These are phyloP conservation scores for Orius insidiosus DNA, from an alignment of 1,140 invertebrate species.

Conservation along the genomic window DNA sequence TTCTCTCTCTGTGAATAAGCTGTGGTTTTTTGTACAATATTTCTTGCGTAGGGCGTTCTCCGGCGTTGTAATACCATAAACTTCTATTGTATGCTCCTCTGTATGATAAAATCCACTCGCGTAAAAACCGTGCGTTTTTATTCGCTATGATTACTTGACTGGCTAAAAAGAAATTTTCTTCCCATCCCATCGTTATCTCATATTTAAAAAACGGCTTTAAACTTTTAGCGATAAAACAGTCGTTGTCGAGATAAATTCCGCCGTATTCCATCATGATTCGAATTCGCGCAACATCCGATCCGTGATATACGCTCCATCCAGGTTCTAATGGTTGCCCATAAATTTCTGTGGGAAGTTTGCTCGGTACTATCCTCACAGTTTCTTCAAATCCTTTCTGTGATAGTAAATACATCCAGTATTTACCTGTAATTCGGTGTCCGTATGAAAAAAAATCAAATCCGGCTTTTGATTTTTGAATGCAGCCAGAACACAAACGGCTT, in stretches of 20 bases:
- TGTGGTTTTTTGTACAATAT: conserved; percentile 19
- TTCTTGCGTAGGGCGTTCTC: conserved; percentile 20
- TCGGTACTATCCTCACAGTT: conserved; percentile 12
- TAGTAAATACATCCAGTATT: conserved; percentile 19
- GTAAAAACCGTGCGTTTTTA: conserved; percentile 22
- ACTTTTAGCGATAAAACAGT: conserved; percentile 17
- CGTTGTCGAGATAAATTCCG: conserved; percentile 21
- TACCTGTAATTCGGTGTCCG: conserved; percentile 18
- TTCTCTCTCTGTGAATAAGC: conserved; percentile 6
- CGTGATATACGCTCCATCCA: conserved; percentile 15
- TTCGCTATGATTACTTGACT: conserved; percentile 22
- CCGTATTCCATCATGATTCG: conserved; percentile 18
- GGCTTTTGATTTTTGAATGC: conserved; percentile 21
- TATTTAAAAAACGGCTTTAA: conserved; percentile 20
- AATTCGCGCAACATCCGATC: conserved; percentile 17
- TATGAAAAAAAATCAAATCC: conserved; percentile 20
- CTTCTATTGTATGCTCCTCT: conserved; percentile 17
- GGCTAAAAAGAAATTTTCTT: conserved; percentile 9
- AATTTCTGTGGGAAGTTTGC: conserved; percentile 19
- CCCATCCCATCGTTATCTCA: conserved; percentile 28
- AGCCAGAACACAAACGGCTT: conserved; percentile 18
- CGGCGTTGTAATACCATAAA: conserved; percentile 25
- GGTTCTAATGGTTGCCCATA: conserved; percentile 19
- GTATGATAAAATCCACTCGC: conserved; percentile 23
- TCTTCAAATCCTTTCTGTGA: conserved; percentile 13